A percentile compares a stretch with the other conserved stretches of the same genome.
Evolutionary conservation across 2,888 invertebrate species (phyloP).

Genomic region (Deladenus siricidicola): DNA sequence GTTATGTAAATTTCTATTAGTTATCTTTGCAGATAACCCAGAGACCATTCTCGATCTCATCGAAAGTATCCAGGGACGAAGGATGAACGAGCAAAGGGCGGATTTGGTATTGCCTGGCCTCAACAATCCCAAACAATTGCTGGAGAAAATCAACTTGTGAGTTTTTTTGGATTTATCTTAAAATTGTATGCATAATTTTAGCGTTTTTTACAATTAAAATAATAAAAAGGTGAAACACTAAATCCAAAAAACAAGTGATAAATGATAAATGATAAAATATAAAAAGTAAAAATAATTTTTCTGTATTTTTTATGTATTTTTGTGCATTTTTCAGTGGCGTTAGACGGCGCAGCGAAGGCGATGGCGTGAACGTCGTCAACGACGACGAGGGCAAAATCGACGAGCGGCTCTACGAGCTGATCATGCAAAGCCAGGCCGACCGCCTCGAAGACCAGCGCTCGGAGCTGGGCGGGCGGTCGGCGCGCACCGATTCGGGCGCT

Average conservation of each 20-base stretch:
- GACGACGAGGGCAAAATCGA: conserved; percentile 12
- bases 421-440: conserved; percentile 40
- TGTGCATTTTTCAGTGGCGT: neutral
- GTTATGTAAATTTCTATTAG: too few relatives aligned
- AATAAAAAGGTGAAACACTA: neutral
- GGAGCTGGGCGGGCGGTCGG: conserved; percentile 35
- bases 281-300: neutral
- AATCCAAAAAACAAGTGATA: neutral
- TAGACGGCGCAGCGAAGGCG: conserved; percentile 5
- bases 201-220: neutral
- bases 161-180: too few relatives aligned
- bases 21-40: conserved; percentile 32
- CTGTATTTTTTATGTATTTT: too few relatives aligned
- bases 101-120: conserved; percentile 26
- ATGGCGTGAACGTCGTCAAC: neutral
- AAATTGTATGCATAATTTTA: neutral
- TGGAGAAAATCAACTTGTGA: conserved; percentile 25
- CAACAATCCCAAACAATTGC: conserved; percentile 17
- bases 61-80: conserved; percentile 28
- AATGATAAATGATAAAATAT: neutral
- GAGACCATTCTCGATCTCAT: conserved; percentile 31
- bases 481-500: neutral
- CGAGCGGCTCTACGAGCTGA: conserved; percentile 30
- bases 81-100: conserved; percentile 33
- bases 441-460: conserved; percentile 46